Conservation (phyloP, 2,113 vertebrate genomes). For the Pollachius pollachius region DNA sequence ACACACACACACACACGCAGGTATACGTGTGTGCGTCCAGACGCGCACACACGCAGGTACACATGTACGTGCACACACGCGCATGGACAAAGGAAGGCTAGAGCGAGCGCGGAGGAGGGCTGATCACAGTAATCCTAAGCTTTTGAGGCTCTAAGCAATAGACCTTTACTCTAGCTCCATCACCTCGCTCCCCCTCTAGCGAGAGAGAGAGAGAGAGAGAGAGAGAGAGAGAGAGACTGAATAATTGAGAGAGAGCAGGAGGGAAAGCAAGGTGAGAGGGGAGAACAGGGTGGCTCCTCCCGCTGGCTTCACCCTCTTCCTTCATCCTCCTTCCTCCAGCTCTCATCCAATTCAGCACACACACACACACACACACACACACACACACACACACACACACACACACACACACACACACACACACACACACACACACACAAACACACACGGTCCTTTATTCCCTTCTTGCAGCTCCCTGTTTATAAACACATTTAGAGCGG, state of each 20-base stretch:
- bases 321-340: constrained; percentile 27
- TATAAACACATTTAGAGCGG: constrained; percentile 39
- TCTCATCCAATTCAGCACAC: neutral
- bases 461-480: constrained; percentile 23
- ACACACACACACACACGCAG: constrained; percentile 22
- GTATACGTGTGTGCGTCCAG: neutral
- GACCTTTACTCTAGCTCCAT: constrained; percentile 13
- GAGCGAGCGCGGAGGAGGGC: neutral
- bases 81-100: neutral
- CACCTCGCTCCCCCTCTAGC: neutral
- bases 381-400: too few relatives aligned
- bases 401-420: too few relatives aligned
- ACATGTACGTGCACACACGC: neutral
- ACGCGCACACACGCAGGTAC: constrained; percentile 32
- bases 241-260: neutral
- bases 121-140: constrained; percentile 40
- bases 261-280: neutral
- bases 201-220: too few relatives aligned
- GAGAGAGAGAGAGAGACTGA: neutral
- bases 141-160: constrained; percentile 48
- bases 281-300: neutral
- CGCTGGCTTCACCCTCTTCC: neutral
- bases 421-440: too few relatives aligned
- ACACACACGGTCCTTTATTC: too few relatives aligned
- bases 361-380: too few relatives aligned